phyloP scores from a whole-genome alignment of 2,113 vertebrate genomes.

The Anarhynchus alexandrinus region DNA sequence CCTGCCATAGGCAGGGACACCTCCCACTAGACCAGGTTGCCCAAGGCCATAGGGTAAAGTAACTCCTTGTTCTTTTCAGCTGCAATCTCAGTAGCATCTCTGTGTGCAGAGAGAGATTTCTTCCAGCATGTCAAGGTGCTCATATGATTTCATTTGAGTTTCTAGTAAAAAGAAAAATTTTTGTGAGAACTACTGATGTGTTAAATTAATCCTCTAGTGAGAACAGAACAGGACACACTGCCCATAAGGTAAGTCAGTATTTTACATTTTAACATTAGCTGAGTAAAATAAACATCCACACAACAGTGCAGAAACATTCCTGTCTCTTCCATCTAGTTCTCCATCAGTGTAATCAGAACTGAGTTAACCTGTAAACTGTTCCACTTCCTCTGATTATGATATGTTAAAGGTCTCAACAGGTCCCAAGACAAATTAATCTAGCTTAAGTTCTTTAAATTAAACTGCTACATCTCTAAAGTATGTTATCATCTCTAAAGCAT shows the following conservation, averaged over 20 bases:
- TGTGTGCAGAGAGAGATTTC: neutral
- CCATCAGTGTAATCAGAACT: neutral
- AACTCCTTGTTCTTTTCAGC: neutral
- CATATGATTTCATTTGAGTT: fast-evolving
- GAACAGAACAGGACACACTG: neutral
- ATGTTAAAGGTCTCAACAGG: neutral
- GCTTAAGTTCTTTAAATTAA: neutral
- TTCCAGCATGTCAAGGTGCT: neutral
- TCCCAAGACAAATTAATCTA: neutral
- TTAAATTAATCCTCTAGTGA: neutral
- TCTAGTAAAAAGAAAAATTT: neutral
- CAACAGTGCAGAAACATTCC: neutral
- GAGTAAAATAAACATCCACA: neutral
- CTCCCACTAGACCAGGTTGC: no score
- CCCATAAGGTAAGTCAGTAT: neutral
- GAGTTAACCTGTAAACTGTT: neutral
- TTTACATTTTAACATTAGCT: neutral
- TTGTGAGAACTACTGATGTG: neutral
- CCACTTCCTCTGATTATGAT: neutral
- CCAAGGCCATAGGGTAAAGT: neutral
- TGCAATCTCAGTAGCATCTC: neutral
- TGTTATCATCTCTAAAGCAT: neutral
- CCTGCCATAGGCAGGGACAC: no score
- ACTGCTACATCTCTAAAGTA: neutral
- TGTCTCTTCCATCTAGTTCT: neutral